Conservation (phyloP, 2,797 vertebrate species). For the Anguilla megastoma region DNA sequence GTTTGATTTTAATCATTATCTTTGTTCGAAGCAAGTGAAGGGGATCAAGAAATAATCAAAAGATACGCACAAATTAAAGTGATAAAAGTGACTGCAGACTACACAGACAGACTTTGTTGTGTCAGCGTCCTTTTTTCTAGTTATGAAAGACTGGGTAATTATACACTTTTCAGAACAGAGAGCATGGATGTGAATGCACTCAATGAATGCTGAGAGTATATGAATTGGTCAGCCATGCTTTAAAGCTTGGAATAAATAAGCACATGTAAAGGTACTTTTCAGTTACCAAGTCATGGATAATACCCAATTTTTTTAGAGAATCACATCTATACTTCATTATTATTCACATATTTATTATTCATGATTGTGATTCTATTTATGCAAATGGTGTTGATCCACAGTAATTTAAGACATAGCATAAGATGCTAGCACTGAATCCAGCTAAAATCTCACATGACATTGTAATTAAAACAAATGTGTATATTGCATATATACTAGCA, state of each 20-base stretch:
- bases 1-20: slow-evolving; percentile 27
- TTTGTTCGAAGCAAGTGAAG: slow-evolving; percentile 13
- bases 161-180: slow-evolving; percentile 7
- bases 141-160: slow-evolving; percentile 25
- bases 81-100: slow-evolving; percentile 14
- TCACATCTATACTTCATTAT: too few relatives aligned
- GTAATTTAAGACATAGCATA: neutral
- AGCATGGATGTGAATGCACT: neutral
- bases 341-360: too few relatives aligned
- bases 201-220: neutral
- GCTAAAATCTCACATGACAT: neutral
- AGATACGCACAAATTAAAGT: slow-evolving; percentile 24
- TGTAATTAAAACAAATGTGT: neutral
- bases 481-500: neutral
- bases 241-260: neutral
- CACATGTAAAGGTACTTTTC: neutral
- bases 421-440: neutral
- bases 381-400: neutral
- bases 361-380: neutral
- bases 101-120: slow-evolving; percentile 10
- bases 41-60: slow-evolving; percentile 30
- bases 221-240: neutral
- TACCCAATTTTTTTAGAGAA: neutral
- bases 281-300: neutral
- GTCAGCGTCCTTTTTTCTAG: neutral